A percentile compares a stretch with the other conserved stretches of the same genome.
Conservation (phyloP, 2,797 vertebrate species). For the Molothrus ater region DNA sequence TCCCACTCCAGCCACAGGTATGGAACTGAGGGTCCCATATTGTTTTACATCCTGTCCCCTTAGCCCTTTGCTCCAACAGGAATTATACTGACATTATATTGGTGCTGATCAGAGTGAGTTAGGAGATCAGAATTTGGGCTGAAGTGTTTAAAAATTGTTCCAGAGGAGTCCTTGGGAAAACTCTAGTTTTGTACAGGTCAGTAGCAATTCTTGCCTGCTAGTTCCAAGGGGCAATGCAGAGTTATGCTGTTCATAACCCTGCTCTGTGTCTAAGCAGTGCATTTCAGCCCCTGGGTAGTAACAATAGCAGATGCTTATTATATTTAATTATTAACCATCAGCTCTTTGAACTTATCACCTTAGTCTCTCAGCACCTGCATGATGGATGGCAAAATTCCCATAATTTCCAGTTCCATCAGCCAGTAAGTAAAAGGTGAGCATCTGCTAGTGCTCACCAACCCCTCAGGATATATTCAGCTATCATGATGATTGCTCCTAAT, state of each 20-base stretch:
- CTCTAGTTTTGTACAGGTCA: neutral
- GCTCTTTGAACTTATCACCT: slow-evolving; percentile 66
- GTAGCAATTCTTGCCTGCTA: neutral
- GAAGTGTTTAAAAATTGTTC: neutral
- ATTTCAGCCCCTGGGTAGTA: slow-evolving; percentile 35
- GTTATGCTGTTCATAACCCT: neutral
- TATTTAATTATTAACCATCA: slow-evolving; percentile 66
- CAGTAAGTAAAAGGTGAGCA: slow-evolving; percentile 60
- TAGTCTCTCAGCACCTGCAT: slow-evolving; percentile 34
- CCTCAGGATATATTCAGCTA: slow-evolving; percentile 14
- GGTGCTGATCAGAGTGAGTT: neutral
- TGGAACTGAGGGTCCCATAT: neutral
- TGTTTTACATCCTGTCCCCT: neutral
- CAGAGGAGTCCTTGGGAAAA: neutral
- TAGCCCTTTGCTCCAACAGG: neutral
- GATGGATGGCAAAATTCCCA: slow-evolving; percentile 41
- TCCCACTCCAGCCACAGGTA: neutral
- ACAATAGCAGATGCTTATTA: slow-evolving; percentile 59
- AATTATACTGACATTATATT: neutral
- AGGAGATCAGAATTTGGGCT: neutral
- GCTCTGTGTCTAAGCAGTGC: neutral
- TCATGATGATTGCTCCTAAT: slow-evolving; percentile 27
- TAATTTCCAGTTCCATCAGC: slow-evolving; percentile 55
- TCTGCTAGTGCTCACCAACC: slow-evolving; percentile 27
- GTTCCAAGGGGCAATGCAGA: neutral